Percentiles rank a stretch among this genome's conserved stretches.
phyloP scores from a whole-genome alignment of 2,113 vertebrate species.

The Etheostoma cragini region DNA sequence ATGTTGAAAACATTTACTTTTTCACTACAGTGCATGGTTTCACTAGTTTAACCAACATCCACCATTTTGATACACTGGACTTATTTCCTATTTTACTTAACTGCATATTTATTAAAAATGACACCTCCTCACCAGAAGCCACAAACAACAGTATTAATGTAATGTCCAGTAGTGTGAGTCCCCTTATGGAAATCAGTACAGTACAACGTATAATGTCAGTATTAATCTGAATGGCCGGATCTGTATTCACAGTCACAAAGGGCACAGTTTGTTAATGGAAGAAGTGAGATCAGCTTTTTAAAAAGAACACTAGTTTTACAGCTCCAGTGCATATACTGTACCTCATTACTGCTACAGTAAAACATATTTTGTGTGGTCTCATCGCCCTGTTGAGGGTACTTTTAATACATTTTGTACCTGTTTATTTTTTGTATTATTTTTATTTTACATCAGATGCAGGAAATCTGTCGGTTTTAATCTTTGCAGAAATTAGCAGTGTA shows the following conservation, averaged over 20 bases:
- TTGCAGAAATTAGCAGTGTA: neutral
- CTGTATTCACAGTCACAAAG: conserved; percentile 36
- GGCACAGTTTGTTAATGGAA: conserved; percentile 61
- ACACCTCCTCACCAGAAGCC: neutral
- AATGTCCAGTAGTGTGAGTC: conserved; percentile 2
- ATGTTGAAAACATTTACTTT: conserved; percentile 12
- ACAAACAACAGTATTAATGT: neutral
- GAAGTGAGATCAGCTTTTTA: conserved; percentile 54
- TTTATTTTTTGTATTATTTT: neutral
- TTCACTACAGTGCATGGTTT: neutral
- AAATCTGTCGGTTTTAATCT: neutral
- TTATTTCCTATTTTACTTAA: neutral
- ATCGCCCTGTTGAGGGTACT: neutral
- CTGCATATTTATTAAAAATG: conserved; percentile 2
- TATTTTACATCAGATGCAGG: neutral
- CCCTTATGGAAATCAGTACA: conserved; percentile 8
- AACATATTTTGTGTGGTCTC: conserved; percentile 21
- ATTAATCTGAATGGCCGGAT: conserved; percentile 26
- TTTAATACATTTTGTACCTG: neutral
- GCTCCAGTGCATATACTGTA: neutral
- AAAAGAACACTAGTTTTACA: conserved; percentile 30
- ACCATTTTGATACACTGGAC: neutral
- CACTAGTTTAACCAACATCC: conserved; percentile 9
- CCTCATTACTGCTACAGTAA: conserved; percentile 6
- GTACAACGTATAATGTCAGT: neutral